Evolutionary conservation across 2,888 invertebrate genomes (phyloP), one percentile per base, ranked within the genome.

Genomic region (Pseudococcus jackbeardsleyi): DNA sequence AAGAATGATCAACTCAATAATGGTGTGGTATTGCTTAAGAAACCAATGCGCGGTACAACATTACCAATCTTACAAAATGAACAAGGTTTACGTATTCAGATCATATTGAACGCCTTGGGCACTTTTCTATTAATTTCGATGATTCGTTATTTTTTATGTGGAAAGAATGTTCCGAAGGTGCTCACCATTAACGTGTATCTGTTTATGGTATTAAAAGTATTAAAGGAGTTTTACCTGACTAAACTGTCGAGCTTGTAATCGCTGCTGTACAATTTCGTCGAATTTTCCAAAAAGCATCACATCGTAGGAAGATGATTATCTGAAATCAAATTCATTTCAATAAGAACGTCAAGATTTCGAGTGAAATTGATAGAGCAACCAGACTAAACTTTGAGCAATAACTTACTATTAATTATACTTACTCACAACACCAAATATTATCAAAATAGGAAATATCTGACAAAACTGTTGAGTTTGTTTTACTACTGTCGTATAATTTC

Each of bases 91-190:
- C 87, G 77, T 87, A 77, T 87, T 87, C 87, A 77, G 77, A 87
- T 87, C 87, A 87, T 79, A 77, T 54, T 26, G 26, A 72, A 72
- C 22, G 77, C 87, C 77, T 50, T 22, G 19, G 79, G 87, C 77
- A 50, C 50, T 87, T 72, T 86, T 86, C 87, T 87, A 87, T 87
- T 87, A 87, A 87, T 79, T 87, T 87, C 79, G 87, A 87, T 87
- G 87, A 87, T 54, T 54, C 54, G 54, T 54, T 87, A 72, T 48
- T 86, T 86, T 68, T 42, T 12, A 19, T n/a, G 26, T 33, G 11
- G 54, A 85, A 85, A 85, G 54, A 59, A 85, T 54, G 59, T 54
- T 33, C 85, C n/a, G 54, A 54, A 54, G 54, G 54, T 54, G 84
- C 33, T 84, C 84, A 54, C 54, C 84, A 84, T 84, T 84, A 84